A percentile compares a stretch with the other conserved stretches of the same genome.
Evolutionary conservation across 2,113 vertebrate species (phyloP).

Genomic region (Cettia cetti): DNA sequence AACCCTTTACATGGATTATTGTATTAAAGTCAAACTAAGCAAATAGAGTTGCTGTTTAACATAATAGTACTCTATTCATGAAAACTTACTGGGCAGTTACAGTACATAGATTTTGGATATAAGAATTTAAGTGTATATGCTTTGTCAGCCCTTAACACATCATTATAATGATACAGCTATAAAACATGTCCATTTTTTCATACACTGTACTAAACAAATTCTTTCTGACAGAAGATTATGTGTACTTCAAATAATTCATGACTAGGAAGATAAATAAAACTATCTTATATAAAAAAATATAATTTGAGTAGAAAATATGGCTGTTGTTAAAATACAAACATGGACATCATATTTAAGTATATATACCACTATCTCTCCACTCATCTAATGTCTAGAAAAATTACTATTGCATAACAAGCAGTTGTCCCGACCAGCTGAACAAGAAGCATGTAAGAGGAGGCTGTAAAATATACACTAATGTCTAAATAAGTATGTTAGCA

Average conservation of each 20-base stretch:
- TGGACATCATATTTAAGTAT: not conserved
- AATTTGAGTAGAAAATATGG: not conserved
- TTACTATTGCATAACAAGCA: not conserved
- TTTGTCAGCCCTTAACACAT: not conserved
- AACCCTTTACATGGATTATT: constrained; percentile 55
- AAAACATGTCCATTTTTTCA: not conserved
- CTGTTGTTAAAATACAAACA: not conserved
- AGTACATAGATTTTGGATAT: not conserved
- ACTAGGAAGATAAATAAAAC: not conserved
- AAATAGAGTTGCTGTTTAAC: not conserved
- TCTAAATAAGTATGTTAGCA: not conserved
- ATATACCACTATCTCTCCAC: not conserved
- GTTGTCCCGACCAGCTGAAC: not conserved
- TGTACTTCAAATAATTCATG: not conserved
- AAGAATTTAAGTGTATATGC: not conserved
- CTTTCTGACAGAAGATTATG: not conserved
- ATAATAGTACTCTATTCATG: not conserved
- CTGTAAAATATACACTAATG: not conserved
- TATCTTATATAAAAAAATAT: not conserved
- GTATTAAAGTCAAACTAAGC: not conserved
- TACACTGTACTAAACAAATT: not conserved
- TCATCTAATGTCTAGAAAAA: not conserved
- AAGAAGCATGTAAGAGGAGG: not conserved
- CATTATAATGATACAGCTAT: not conserved
- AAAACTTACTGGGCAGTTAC: not conserved